These are phyloP conservation scores for Napeogenes sylphis DNA, from an alignment of 2,888 invertebrate genomes.

Conservation along the genomic window DNA sequence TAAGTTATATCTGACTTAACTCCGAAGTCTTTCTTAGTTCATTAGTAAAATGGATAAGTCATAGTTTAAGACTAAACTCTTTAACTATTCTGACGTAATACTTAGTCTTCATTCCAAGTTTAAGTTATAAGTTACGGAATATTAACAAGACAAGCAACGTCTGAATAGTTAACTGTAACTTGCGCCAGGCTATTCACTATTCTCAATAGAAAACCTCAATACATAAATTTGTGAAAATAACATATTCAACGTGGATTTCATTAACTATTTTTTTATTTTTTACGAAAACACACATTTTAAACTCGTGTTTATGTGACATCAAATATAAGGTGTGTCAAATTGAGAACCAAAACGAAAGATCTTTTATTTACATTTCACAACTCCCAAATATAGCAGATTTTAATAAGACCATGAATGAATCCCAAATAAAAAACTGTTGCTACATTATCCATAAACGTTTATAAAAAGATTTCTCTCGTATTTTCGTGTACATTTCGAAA, in stretches of 20 bases:
- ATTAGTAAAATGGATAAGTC: constrained; percentile 2
- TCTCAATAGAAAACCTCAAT: constrained; percentile 28
- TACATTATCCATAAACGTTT: no score
- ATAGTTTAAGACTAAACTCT: background rate
- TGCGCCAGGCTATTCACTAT: constrained; percentile 22
- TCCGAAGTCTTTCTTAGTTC: background rate
- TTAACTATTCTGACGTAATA: background rate
- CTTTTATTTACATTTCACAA: no score
- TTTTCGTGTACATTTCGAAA: no score
- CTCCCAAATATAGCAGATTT: no score
- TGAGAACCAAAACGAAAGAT: no score
- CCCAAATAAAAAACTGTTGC: no score
- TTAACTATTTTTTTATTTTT: no score
- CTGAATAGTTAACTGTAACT: constrained; percentile 31
- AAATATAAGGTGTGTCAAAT: no score
- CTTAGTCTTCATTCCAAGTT: constrained; percentile 13
- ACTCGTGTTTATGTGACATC: no score
- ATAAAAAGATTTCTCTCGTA: no score
- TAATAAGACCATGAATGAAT: no score
- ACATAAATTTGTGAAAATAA: constrained; percentile 26
- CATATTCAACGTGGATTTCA: background rate
- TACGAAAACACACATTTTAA: no score
- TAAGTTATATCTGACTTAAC: background rate
- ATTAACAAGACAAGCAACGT: constrained; percentile 26
- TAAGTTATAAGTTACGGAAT: constrained; percentile 20